Evolutionary conservation across 1,140 invertebrate genomes (phyloP).

Genomic region (Trialeurodes vaporariorum): DNA sequence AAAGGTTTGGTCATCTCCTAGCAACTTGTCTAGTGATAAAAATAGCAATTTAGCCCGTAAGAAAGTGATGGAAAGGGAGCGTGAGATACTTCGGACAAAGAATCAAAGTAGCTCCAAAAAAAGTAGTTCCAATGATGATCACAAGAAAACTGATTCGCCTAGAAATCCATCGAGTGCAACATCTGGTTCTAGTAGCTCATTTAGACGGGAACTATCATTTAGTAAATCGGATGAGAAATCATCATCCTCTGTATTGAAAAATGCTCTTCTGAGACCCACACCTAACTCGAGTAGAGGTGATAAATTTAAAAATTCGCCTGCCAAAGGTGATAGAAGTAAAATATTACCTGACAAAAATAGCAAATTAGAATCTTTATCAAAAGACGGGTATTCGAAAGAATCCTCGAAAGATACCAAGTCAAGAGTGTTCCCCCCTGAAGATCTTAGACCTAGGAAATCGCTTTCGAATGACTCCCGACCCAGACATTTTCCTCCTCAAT

Average conservation of each 20-base stretch:
- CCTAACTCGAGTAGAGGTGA: not conserved
- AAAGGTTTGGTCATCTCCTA: constrained; percentile 22
- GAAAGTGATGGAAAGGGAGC: not conserved
- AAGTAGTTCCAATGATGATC: not conserved
- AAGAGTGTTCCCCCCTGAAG: constrained; percentile 35
- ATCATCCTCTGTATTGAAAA: not conserved
- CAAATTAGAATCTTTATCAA: constrained; percentile 4
- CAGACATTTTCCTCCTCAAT: constrained; percentile 39
- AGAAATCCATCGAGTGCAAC: not conserved
- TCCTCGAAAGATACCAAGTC: constrained; percentile 20
- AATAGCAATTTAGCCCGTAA: constrained; percentile 9
- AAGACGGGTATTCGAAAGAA: constrained; percentile 9
- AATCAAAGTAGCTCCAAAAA: constrained; percentile 3
- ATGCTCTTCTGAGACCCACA: not conserved
- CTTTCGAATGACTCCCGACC: constrained; percentile 36
- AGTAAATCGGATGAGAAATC: not conserved
- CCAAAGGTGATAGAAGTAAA: not conserved
- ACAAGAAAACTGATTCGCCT: constrained; percentile 2
- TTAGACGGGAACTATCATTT: not conserved
- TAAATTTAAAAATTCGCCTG: not conserved
- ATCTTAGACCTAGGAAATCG: constrained; percentile 29
- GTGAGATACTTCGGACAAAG: not conserved
- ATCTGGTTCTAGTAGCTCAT: not conserved
- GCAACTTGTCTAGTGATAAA: constrained; percentile 13
- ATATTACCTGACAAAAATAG: not conserved